A percentile compares a stretch with the other conserved stretches of the same genome.
Evolutionary conservation across 2,888 invertebrate species (phyloP).

Genomic region (Boloria euphrosyne): DNA sequence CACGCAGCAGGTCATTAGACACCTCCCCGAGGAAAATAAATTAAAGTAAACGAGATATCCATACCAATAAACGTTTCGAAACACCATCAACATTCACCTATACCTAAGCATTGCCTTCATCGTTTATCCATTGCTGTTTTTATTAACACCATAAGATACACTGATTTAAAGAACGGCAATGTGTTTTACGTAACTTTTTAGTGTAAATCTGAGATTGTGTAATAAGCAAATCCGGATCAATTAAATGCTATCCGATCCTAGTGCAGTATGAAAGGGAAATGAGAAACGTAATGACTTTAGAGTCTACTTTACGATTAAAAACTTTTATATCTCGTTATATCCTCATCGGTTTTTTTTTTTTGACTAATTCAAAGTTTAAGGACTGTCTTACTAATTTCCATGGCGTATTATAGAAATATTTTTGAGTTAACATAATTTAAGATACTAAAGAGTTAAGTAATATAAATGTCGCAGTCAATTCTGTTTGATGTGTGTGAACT

Average conservation of each 20-base stretch:
- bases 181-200: constrained; percentile 37
- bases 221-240: constrained; percentile 57
- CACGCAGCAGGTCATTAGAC: constrained; percentile 81
- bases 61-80: constrained; percentile 65
- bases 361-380: constrained; percentile 48
- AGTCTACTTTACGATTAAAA: constrained; percentile 62
- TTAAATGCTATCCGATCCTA: constrained; percentile 72
- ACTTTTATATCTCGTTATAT: constrained; percentile 52
- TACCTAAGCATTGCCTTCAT: constrained; percentile 21
- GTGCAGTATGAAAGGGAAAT: constrained; percentile 67
- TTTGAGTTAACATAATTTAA: background rate
- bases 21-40: constrained; percentile 79
- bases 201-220: constrained; percentile 35
- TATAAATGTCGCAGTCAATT: background rate
- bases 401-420: background rate
- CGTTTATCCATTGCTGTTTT: constrained; percentile 32
- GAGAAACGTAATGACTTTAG: constrained; percentile 67
- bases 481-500: constrained; percentile 2
- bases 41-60: constrained; percentile 80
- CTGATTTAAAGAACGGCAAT: constrained; percentile 43
- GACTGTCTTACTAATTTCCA: constrained; percentile 6
- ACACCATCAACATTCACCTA: constrained; percentile 49
- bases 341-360: constrained; percentile 54
- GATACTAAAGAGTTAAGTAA: background rate
- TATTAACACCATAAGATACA: background rate